phyloP scores from a whole-genome alignment of 2,888 invertebrate species.

The Eupithecia exiguata region DNA sequence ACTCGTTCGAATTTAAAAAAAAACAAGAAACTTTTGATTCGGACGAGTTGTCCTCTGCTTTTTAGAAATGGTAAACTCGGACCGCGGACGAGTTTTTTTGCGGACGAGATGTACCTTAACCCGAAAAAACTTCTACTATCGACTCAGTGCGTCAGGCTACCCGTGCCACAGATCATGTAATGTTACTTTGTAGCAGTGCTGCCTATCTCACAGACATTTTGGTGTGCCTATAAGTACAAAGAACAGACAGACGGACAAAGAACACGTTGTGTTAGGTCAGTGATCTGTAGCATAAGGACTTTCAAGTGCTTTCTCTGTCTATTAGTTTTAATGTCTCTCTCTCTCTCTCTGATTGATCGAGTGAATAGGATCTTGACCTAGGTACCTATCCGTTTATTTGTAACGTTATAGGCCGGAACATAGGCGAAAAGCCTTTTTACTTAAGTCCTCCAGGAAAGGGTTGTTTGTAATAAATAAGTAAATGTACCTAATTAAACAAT shows the following conservation, averaged over 20 bases:
- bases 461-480: too few species aligned
- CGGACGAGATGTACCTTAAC: too few species aligned
- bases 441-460: background rate
- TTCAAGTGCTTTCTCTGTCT: slow-evolving; percentile 28
- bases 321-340: slow-evolving; percentile 1
- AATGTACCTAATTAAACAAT: too few species aligned
- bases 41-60: too few species aligned
- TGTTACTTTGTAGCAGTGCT: background rate
- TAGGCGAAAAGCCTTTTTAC: background rate
- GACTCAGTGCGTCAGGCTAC: too few species aligned
- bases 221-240: background rate
- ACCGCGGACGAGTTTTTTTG: too few species aligned
- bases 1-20: too few species aligned
- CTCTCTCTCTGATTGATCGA: slow-evolving; percentile 11
- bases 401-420: background rate
- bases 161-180: too few species aligned
- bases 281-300: slow-evolving; percentile 15
- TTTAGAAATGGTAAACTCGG: too few species aligned
- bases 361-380: background rate
- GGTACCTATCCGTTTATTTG: background rate
- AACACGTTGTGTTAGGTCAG: slow-evolving; percentile 26
- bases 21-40: too few species aligned
- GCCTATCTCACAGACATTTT: background rate
- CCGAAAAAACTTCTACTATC: too few species aligned
- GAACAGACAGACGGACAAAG: slow-evolving; percentile 29